phyloP scores from a whole-genome alignment of 2,113 vertebrate species.

The Aegithalos caudatus region DNA sequence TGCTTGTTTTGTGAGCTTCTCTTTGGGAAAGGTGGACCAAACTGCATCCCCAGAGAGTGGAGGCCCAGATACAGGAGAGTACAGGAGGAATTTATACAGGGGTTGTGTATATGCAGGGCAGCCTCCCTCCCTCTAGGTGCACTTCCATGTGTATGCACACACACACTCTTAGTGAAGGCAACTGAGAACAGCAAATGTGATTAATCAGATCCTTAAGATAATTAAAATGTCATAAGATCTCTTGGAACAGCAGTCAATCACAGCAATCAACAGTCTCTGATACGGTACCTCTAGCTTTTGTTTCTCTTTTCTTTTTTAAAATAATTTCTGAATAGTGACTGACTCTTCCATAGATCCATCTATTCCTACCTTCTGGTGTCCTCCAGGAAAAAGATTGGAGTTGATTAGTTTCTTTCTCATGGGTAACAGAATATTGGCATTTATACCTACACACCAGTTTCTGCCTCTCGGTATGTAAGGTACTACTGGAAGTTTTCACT shows the following conservation, averaged over 20 bases:
- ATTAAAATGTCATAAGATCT: neutral
- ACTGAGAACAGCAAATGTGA: neutral
- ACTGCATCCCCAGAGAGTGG: neutral
- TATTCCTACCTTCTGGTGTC: neutral
- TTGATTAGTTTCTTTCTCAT: neutral
- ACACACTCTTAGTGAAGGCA: neutral
- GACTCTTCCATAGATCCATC: neutral
- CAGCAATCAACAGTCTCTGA: neutral
- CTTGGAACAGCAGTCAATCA: neutral
- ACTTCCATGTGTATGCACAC: fast-evolving
- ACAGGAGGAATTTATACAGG: neutral
- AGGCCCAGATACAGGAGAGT: neutral
- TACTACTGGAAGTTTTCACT: neutral
- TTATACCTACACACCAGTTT: neutral
- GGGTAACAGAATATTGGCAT: neutral
- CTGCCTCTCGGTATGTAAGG: neutral
- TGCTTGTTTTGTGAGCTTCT: neutral
- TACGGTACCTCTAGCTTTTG: neutral
- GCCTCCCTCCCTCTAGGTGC: neutral
- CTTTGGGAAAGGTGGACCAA: neutral
- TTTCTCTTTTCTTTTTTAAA: neutral
- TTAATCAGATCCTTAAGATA: neutral
- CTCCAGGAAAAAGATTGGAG: neutral
- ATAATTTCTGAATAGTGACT: neutral
- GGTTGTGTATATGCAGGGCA: neutral